Base-by-base conservation (phyloP, 2,797 vertebrate genomes). In the Notolepis coatsorum region DNA sequence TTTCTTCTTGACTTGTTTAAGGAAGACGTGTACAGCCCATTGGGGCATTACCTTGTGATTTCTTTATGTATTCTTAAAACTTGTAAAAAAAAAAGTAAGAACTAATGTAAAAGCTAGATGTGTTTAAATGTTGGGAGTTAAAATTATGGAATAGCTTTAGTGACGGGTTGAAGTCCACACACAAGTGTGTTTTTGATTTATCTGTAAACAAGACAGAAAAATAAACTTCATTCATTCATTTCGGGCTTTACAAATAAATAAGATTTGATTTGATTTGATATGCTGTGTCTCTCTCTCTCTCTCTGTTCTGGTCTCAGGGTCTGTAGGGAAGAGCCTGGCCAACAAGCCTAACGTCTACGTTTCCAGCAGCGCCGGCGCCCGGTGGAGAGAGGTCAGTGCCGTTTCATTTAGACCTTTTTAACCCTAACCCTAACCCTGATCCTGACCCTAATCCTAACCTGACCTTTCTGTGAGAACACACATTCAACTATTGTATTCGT, bases 281-380 rank as follows among this genome's bases (percentile, higher is more conserved):
- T 17, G 12, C 39, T 13, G 7, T 45, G 5, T 24, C 12, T n/a
- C 21, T 9, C 30, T 56, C 4, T 58, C 8, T 43, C 20, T 17
- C 28, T 8, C 0, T 58, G 59, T 61, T 69, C 56, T 33, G n/a
- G n/a, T n/a, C n/a, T n/a, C 78, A 99, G 98, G 98, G 61, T 97
- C 97, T 0, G 81, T 96, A 35, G 98, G 98, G 55, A 96, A 88
- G 84, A 97, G 94, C 84, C 85, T 98, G 90, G 94, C 95, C 6
- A 96, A 93, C 88, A 99, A 99, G 88, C 95, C 95, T 23, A 99
- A 98, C 0, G 95, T 99, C 58, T 99, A 99, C 2, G 75, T 99
- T 61, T 99, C 98, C 0, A 99, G 96, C 91, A 99, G 95, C 0
- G 96, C 95, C 0, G 98, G 98, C 45, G 96, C 94, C 7, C 77